A percentile compares a stretch with the other conserved stretches of the same genome.
These are phyloP conservation scores for Anniella stebbinsi DNA, from an alignment of 2,797 vertebrate genomes.

Conservation along the genomic window DNA sequence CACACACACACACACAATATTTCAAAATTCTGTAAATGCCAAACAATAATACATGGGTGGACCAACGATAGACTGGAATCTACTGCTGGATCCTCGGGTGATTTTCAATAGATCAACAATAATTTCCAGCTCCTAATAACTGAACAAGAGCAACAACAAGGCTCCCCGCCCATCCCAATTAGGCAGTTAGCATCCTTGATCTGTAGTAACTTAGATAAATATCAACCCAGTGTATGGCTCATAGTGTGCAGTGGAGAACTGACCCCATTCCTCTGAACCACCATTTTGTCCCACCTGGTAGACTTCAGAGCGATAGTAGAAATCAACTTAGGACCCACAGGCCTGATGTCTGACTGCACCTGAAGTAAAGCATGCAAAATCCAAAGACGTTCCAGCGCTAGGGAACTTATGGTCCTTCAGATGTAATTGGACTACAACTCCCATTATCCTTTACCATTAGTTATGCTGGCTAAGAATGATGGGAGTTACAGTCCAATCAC, in stretches of 20 bases:
- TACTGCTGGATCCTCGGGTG: too few species aligned
- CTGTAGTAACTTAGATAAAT: not conserved
- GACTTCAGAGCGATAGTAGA: not conserved
- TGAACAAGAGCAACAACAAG: too few species aligned
- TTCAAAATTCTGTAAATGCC: not conserved
- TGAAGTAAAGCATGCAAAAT: not conserved
- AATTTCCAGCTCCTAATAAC: too few species aligned
- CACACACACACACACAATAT: too few species aligned
- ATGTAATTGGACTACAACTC: too few species aligned
- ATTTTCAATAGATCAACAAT: too few species aligned
- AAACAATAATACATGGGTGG: not conserved
- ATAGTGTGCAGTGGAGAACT: not conserved
- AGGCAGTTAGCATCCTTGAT: not conserved
- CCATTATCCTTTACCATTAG: too few species aligned
- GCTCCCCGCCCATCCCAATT: not conserved
- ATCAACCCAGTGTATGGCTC: not conserved
- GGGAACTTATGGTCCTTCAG: too few species aligned
- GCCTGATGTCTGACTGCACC: not conserved
- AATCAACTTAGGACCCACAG: not conserved
- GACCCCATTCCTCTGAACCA: not conserved
- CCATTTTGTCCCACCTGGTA: not conserved
- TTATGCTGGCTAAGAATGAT: too few species aligned
- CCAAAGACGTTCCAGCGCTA: not conserved
- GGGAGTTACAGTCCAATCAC: too few species aligned
- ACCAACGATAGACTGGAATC: too few species aligned